Conservation (phyloP, 2,888 invertebrate genomes). For the Catocala nupta region DNA sequence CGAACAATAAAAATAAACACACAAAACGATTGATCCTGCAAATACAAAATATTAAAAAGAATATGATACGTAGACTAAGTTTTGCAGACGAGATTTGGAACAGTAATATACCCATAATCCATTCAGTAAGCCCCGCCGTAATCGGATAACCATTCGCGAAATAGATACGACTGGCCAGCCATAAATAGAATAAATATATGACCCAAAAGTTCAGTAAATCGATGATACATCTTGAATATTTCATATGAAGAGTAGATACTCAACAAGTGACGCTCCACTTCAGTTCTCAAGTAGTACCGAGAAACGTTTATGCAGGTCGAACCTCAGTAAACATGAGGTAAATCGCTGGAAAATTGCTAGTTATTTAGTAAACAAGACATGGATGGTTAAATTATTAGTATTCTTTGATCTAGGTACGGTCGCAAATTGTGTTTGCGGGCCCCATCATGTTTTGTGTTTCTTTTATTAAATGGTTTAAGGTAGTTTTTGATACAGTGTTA, state of each 20-base stretch:
- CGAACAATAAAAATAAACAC: neutral
- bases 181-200: conserved; percentile 18
- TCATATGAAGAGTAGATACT: conserved; percentile 14
- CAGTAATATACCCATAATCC: conserved; percentile 5
- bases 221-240: conserved; percentile 27
- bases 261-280: conserved; percentile 28
- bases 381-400: too few relatives aligned
- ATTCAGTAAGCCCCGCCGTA: conserved; percentile 23
- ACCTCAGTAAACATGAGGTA: too few relatives aligned
- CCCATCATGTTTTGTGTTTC: too few relatives aligned
- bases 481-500: too few relatives aligned
- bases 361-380: too few relatives aligned
- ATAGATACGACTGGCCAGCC: conserved; percentile 26
- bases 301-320: too few relatives aligned
- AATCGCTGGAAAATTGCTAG: too few relatives aligned
- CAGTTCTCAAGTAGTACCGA: neutral
- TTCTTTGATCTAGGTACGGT: too few relatives aligned
- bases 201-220: conserved; percentile 23
- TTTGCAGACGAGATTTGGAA: neutral
- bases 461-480: too few relatives aligned
- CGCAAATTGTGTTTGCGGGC: too few relatives aligned
- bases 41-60: neutral
- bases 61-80: neutral
- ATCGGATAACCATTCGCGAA: conserved; percentile 34
- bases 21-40: neutral